A percentile compares a stretch with the other conserved stretches of the same genome.
Evolutionary conservation across 2,113 vertebrate genomes (phyloP).

Genomic region (Callipepla californica): DNA sequence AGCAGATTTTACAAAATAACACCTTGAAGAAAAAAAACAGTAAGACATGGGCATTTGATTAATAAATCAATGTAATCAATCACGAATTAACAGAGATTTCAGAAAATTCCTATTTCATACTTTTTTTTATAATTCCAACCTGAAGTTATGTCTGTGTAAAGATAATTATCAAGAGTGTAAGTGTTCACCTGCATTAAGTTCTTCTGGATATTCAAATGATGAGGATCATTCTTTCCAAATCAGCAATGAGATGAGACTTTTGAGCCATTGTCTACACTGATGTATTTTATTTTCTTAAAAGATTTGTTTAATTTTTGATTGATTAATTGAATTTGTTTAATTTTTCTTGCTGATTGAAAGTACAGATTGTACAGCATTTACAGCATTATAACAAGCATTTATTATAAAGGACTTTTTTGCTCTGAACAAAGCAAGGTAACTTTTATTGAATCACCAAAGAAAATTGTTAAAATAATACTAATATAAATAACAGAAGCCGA

Average conservation of each 20-base stretch:
- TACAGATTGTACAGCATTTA: background rate
- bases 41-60: background rate
- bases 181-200: constrained; percentile 18
- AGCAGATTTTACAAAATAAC: background rate
- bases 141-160: background rate
- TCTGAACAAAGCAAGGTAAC: background rate
- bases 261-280: constrained; percentile 28
- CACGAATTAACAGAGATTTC: background rate
- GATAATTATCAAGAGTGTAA: background rate
- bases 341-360: constrained; percentile 32
- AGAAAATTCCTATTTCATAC: background rate
- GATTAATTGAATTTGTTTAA: constrained; percentile 7
- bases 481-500: background rate
- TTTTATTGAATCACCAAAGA: constrained; percentile 18
- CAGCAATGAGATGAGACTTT: constrained; percentile 37
- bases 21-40: background rate
- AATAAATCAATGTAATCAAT: background rate
- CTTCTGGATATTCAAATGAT: constrained; percentile 48
- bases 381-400: background rate
- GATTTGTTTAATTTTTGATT: constrained; percentile 18
- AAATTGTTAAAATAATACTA: constrained; percentile 2
- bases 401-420: background rate
- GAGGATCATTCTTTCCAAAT: constrained; percentile 34
- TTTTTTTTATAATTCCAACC: background rate
- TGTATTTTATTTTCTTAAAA: constrained; percentile 53